These are phyloP conservation scores for Temnothorax longispinosus DNA, from an alignment of 1,140 invertebrate species.

Conservation along the genomic window DNA sequence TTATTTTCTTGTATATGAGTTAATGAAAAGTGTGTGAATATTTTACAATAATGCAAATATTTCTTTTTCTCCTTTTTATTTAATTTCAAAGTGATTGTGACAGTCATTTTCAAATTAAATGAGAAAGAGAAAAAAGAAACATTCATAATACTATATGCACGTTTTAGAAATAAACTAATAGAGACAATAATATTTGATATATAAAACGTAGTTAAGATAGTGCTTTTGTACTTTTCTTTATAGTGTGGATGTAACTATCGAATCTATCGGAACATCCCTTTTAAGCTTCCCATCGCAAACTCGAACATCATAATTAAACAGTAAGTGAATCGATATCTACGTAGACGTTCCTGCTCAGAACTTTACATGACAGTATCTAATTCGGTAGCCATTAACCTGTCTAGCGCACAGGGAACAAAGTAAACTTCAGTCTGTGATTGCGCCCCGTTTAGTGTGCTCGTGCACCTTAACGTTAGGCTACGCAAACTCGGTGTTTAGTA, in stretches of 20 bases:
- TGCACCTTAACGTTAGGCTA: constrained; percentile 69
- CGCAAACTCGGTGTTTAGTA: constrained; percentile 63
- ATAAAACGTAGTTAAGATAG: neutral
- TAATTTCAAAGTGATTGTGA: neutral
- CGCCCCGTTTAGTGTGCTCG: constrained; percentile 67
- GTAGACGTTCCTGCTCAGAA: constrained; percentile 30
- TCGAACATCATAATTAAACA: constrained; percentile 32
- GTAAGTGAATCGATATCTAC: constrained; percentile 25
- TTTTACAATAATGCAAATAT: neutral
- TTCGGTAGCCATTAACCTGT: constrained; percentile 64
- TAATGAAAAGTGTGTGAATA: neutral
- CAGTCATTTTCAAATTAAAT: neutral
- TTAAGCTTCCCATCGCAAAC: neutral
- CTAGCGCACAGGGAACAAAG: constrained; percentile 65
- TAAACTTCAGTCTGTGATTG: constrained; percentile 71
- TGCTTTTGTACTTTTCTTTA: neutral
- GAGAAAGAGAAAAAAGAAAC: neutral
- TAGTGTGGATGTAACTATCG: neutral
- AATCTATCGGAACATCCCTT: constrained; percentile 3
- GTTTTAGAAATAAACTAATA: neutral
- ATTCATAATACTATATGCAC: neutral
- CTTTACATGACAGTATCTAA: constrained; percentile 45
- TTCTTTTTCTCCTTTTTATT: neutral
- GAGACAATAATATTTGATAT: neutral
- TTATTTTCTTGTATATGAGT: neutral